phyloP scores from a whole-genome alignment of 1,140 invertebrate species.

The Zaprionus taronus region DNA sequence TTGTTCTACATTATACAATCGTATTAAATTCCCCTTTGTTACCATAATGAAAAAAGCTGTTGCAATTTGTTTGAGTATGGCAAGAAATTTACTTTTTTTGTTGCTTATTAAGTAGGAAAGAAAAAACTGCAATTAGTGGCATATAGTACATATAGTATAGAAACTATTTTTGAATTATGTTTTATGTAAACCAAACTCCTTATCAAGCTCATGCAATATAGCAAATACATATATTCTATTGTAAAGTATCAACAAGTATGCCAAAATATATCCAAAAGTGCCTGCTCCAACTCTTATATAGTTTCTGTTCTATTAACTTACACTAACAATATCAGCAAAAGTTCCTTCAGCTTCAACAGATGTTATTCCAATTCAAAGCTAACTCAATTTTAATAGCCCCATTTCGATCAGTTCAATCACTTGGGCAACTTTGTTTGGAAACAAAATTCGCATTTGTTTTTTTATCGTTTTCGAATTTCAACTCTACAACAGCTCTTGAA shows the following conservation, averaged over 20 bases:
- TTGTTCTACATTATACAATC: not conserved
- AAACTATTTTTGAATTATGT: too few species aligned
- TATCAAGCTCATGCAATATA: too few species aligned
- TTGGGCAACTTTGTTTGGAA: not conserved
- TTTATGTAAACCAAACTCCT: too few species aligned
- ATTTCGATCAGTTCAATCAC: not conserved
- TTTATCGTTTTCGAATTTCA: conserved; percentile 1
- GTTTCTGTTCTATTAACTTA: not conserved
- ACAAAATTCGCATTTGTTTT: conserved; percentile 4
- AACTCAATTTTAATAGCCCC: not conserved
- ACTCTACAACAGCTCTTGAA: conserved; percentile 2
- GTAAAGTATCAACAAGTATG: too few species aligned
- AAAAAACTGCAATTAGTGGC: too few species aligned
- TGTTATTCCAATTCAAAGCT: not conserved
- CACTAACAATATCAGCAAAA: not conserved
- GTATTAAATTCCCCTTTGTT: not conserved
- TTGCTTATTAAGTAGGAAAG: too few species aligned
- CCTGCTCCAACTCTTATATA: too few species aligned
- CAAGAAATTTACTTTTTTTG: too few species aligned
- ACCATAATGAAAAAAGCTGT: not conserved
- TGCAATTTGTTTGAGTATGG: too few species aligned
- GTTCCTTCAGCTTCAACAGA: not conserved
- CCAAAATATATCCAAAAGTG: too few species aligned
- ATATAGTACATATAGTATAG: too few species aligned
- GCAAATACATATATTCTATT: too few species aligned